Percentiles rank a stretch among this genome's conserved stretches.
These are phyloP conservation scores for Archaeoteleia sp. DNA, from an alignment of 2,888 invertebrate genomes.

Conservation along the genomic window DNA sequence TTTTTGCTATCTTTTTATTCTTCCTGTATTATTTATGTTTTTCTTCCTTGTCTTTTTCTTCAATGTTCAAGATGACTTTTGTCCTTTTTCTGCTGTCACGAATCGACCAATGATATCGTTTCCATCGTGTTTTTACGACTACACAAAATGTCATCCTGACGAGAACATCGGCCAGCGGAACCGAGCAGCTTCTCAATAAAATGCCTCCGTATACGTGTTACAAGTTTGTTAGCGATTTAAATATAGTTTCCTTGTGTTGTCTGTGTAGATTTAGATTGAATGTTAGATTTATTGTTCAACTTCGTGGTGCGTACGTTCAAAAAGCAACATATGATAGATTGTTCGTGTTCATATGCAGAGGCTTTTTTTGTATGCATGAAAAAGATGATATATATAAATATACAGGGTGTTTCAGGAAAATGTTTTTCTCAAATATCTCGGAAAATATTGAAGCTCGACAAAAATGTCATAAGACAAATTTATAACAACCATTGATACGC, in stretches of 20 bases:
- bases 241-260: constrained; percentile 51
- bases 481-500: too few relatives aligned
- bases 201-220: constrained; percentile 70
- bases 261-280: constrained; percentile 46
- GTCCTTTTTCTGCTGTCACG: constrained; percentile 4
- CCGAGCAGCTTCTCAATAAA: constrained; percentile 73
- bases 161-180: constrained; percentile 44
- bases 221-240: constrained; percentile 46
- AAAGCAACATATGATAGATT: constrained; percentile 65
- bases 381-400: constrained; percentile 17
- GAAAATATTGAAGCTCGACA: too few relatives aligned
- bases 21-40: too few relatives aligned
- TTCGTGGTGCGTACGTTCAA: constrained; percentile 71
- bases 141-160: constrained; percentile 21
- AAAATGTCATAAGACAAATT: too few relatives aligned
- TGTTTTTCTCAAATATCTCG: too few relatives aligned
- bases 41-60: not conserved
- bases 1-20: too few relatives aligned
- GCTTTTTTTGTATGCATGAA: constrained; percentile 41
- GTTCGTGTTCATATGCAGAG: constrained; percentile 42
- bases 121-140: constrained; percentile 24
- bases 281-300: too few relatives aligned
- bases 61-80: constrained; percentile 4
- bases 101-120: constrained; percentile 20
- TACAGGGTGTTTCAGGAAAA: too few relatives aligned